Evolutionary conservation across 2,888 invertebrate genomes (phyloP), one percentile per base, ranked within the genome.

Genomic region (Pyrocoelia pectoralis): DNA sequence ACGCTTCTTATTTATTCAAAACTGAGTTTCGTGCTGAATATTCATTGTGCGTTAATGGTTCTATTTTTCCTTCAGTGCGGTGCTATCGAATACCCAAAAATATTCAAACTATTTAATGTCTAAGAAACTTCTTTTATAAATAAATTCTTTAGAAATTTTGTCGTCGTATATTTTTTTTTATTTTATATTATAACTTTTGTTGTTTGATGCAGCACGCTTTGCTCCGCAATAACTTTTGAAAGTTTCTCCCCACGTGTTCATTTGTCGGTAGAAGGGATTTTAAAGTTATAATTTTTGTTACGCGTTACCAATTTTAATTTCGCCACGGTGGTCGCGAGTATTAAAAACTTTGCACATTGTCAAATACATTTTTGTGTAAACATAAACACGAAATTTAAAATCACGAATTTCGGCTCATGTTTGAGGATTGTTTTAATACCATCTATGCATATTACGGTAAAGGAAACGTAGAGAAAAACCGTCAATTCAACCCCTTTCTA

Each of bases 281-380:
- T 43, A 43, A 43, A 43, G 41, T 43, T 43, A 43, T 43, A 43
- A 43, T 43, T 43, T 43, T 43, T 43, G 41, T 43, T 43, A 43
- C 41, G 41, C 41, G 41, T 43, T 43, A 13, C 41, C 41, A 43
- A 43, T 43, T 43, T 43, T 43, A 43, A 43, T 43, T 12, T 43
- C 10, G 12, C 13, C 41, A 5, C 41, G 41, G 3, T 15, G 10
- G 41, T 12, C 13, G 41, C 13, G 41, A 43, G 12, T 13, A 43
- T 43, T 40, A 40, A 40, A 40, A 40, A 40, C 4, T 4, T 40
- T n/a, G 24, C 24, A 5, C 24, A 24, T 24, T 24, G 24, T 24
- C 24, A 24, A 24, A 6, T 24, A 24, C 24, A n/a, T n/a, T n/a
- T n/a, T n/a, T n/a, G n/a, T n/a, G n/a, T n/a, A 24, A 24, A 24